Base-by-base conservation (phyloP, 2,888 invertebrate genomes). In the Syrphus vitripennis region DNA sequence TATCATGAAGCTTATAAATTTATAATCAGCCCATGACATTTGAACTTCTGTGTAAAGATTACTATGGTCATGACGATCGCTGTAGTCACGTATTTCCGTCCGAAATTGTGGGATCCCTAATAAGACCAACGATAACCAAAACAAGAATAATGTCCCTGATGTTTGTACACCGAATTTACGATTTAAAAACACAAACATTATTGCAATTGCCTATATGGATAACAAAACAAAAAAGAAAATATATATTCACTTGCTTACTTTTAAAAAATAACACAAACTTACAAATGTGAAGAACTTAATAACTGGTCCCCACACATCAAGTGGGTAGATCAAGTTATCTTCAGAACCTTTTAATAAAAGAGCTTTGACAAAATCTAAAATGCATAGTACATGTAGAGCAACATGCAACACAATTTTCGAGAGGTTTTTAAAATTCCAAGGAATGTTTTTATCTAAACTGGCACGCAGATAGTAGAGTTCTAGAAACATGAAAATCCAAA, bases 81-180 rank as follows among this genome's bases (percentile, higher is more conserved):
- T 92, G n/a, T 91, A 90, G 14, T 92, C 90, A 0, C 90, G 88
- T 2, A 94, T 93, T 91, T 95, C 95, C 19, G 95, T 95, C 89
- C 97, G 94, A 88, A 96, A 95, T 88, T 96, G 96, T 1, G 97
- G 94, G 78, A 95, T 93, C 1, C 97, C 97, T 55, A 95, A 95
- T 29, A 98, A 29, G 0, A 94, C 93, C 74, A 97, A 92, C 0
- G 98, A 90, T 26, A 98, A 93, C 98, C 98, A 99, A 93, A 98
- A 98, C 88, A 98, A 93, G 92, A 98, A 98, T 78, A 98, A 93
- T 69, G 97, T 94, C 6, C 98, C 99, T 4, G 99, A 98, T n/a
- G 98, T 96, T 90, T 97, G 94, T 90, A 97, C 94, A 24, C 99
- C 99, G 93, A 95, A 95, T 91, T 95, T 96, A 89, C 96, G 95